These are phyloP conservation scores for Ramphastos sulfuratus DNA, from an alignment of 2,113 vertebrate species.

Conservation along the genomic window DNA sequence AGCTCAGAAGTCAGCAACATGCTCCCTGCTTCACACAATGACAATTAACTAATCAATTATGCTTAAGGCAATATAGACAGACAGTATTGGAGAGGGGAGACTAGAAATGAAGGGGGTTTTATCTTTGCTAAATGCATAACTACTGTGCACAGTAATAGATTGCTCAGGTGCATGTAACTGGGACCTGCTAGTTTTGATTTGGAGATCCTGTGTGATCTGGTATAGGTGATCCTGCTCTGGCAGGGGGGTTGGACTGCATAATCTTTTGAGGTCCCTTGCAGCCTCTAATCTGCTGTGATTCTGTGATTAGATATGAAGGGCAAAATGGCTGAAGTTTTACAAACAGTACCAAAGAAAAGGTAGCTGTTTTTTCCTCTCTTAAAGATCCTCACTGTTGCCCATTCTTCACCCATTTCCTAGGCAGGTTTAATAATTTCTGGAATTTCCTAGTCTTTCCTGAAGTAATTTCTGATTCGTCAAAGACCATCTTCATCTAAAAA, in stretches of 20 bases:
- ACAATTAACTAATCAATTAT: background rate
- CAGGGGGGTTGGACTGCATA: too few species aligned
- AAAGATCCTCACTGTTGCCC: background rate
- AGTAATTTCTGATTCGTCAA: slow-evolving; percentile 53
- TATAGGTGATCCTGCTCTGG: too few species aligned
- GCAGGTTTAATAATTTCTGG: background rate
- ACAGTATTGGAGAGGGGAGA: background rate
- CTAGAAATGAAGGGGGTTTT: background rate
- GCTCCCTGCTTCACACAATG: background rate
- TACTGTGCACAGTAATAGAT: background rate
- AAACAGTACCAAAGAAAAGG: background rate
- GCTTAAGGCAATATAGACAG: background rate
- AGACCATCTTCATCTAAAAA: slow-evolving; percentile 44
- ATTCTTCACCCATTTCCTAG: background rate
- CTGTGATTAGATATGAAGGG: background rate
- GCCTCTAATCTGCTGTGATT: too few species aligned
- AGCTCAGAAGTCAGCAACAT: background rate
- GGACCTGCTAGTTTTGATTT: background rate
- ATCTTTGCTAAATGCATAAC: background rate
- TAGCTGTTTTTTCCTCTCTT: background rate
- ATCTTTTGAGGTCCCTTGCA: too few species aligned
- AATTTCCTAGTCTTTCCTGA: background rate
- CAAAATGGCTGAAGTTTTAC: background rate
- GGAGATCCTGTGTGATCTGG: background rate
- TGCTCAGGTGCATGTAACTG: background rate